Base-by-base conservation (phyloP, 2,888 invertebrate species). In the Actias luna region DNA sequence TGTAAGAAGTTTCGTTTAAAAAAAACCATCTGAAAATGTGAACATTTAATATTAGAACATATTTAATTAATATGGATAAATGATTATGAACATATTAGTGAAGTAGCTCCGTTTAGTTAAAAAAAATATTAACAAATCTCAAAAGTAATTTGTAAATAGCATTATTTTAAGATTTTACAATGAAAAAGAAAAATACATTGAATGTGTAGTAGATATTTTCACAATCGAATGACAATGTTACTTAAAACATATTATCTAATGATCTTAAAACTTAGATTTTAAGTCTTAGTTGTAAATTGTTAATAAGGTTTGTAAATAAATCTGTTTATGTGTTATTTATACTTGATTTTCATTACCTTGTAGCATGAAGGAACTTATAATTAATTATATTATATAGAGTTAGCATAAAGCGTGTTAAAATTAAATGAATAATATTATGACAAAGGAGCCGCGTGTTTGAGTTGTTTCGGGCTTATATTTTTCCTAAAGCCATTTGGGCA, bases 291-390 rank as follows among this genome's bases (percentile, higher is more conserved):
- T 65, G 65, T 70, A 70, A 65, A 77, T 68, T 88, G 87, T 88
- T 83, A 83, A 87, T 85, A 84, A 68, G 50, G 65, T 70, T 86
- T 90, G 85, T 87, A 88, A 90, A 89, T 90, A 90, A 90, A 89
- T 80, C 82, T 83, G 36, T 86, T 87, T 87, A 88, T 83, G 88
- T 89, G 88, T 88, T 89, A 78, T 71, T 67, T 69, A 67, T 66
- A 55, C 70, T 82, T 83, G 82, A 73, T 75, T 81, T 81, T 70
- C 5, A 58, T 63, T 63, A 52, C 18, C 18, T 36, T 39, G 16
- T 29, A 29, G 0, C 14, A 14, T 52, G 25, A 52, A 29, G 8
- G 18, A 18, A 42, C 5, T 42, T 42, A 42, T 1, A 7, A 5
- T 42, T 42, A 18, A 3, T 46, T 46, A 5, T 46, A 22, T 8